phyloP scores from a whole-genome alignment of 1,140 invertebrate genomes.

The Drosophila truncata region DNA sequence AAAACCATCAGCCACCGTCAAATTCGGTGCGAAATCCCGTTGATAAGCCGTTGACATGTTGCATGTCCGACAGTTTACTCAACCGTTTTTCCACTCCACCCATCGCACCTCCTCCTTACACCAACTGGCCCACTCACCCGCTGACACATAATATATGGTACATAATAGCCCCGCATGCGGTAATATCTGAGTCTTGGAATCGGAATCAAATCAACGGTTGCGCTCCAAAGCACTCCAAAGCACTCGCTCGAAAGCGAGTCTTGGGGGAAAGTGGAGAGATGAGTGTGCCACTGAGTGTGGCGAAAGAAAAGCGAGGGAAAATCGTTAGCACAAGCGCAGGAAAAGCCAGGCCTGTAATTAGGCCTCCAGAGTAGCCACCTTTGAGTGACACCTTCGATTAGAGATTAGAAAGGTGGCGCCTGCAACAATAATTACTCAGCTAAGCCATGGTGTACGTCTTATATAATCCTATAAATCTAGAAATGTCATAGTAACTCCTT shows the following conservation, averaged over 20 bases:
- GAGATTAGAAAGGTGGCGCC: conserved; percentile 17
- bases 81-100: conserved; percentile 18
- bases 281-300: conserved; percentile 19
- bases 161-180: conserved; percentile 64
- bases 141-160: conserved; percentile 63
- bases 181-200: conserved; percentile 68
- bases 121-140: conserved; percentile 33
- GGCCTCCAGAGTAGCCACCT: conserved; percentile 27
- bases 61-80: conserved; percentile 56
- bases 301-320: conserved; percentile 45
- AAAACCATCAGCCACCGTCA: conserved; percentile 40
- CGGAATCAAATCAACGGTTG: conserved; percentile 72
- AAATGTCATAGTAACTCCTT: neutral
- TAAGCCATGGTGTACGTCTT: conserved; percentile 8
- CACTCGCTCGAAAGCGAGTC: conserved; percentile 18
- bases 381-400: conserved; percentile 44
- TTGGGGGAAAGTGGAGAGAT: conserved; percentile 37
- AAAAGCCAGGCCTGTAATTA: conserved; percentile 50
- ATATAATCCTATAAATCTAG: neutral
- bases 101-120: neutral
- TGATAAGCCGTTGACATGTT: conserved; percentile 76
- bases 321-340: conserved; percentile 43
- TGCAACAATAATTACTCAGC: conserved; percentile 42
- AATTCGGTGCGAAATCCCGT: conserved; percentile 31
- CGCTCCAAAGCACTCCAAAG: conserved; percentile 55